Evolutionary conservation across 2,888 invertebrate genomes (phyloP), one percentile per base, ranked within the genome.

Genomic region (Mythimna lalbum): DNA sequence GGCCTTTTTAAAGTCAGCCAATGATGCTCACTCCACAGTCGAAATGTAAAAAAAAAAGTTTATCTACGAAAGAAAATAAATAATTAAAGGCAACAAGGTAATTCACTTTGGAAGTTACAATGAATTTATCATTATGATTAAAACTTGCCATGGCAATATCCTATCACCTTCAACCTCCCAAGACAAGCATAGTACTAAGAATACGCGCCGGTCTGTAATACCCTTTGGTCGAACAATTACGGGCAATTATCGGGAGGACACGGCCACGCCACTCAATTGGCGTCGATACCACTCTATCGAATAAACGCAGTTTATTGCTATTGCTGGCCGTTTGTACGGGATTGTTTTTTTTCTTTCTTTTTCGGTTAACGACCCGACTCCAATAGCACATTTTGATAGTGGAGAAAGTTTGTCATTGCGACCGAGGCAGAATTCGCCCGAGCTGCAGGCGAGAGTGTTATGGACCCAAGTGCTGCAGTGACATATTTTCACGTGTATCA

Each of bases 181-280:
- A 65, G 53, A 60, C 49, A 39, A 78, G 33, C 14, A 64, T 64
- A 66, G 66, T 67, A 78, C 66, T 62, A 73, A 66, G 71, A 87
- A 77, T 74, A 85, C 79, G 76, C 66, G 62, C 62, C 36, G 53
- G 36, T 57, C 63, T 53, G 63, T 71, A 64, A 69, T 85, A 86
- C 86, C 85, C 84, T 84, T 84, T 81, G 78, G 78, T 66, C 79
- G 68, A 80, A 80, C 89, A 92, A 92, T 91, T 92, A 91, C 75
- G 73, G 71, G 72, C 90, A 92, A 92, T 91, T 92, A 91, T 84
- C 81, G 71, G 76, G 87, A 85, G 87, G 86, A 86, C 86, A 81
- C 78, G 63, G 81, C 78, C 87, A 83, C 88, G 88, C 86, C 82
- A 85, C 89, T 89, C 90, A 91, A 91, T 91, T 90, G 90, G 81